phyloP scores from a whole-genome alignment of 1,140 invertebrate species.

The Rhyacophila brunnea region DNA sequence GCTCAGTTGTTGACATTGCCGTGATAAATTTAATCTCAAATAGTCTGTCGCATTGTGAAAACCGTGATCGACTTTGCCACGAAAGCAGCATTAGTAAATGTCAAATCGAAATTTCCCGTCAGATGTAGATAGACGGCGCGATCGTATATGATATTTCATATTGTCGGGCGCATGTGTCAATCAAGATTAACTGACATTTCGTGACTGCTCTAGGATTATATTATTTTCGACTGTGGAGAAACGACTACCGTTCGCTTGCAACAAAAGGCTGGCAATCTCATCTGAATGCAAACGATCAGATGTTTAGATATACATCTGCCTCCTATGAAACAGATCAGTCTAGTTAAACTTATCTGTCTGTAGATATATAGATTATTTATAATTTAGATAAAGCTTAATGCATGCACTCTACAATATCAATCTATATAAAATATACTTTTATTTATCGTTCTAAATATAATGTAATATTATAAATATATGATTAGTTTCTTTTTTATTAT shows the following conservation, averaged over 20 bases:
- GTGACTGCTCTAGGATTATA: constrained; percentile 21
- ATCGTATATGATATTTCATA: constrained; percentile 18
- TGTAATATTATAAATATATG: no score
- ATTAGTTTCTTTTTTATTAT: no score
- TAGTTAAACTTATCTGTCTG: not conserved
- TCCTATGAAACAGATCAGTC: not conserved
- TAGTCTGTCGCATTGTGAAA: constrained; percentile 6
- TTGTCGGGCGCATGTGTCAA: constrained; percentile 24
- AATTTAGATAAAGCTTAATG: no score
- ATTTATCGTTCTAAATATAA: no score
- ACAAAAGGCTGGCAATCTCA: not conserved
- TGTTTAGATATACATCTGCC: constrained; percentile 4
- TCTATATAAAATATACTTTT: no score
- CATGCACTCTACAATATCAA: no score
- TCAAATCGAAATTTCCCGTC: constrained; percentile 20
- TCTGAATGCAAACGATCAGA: not conserved
- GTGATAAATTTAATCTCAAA: no score
- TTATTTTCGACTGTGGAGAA: not conserved
- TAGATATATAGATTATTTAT: no score
- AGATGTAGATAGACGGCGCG: constrained; percentile 4
- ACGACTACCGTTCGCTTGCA: not conserved
- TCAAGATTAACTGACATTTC: constrained; percentile 32
- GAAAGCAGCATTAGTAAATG: constrained; percentile 27
- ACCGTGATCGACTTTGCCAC: constrained; percentile 20
- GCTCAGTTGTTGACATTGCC: no score